Base-by-base conservation (phyloP, 2,888 invertebrate genomes). In the Xiphydria camelus region DNA sequence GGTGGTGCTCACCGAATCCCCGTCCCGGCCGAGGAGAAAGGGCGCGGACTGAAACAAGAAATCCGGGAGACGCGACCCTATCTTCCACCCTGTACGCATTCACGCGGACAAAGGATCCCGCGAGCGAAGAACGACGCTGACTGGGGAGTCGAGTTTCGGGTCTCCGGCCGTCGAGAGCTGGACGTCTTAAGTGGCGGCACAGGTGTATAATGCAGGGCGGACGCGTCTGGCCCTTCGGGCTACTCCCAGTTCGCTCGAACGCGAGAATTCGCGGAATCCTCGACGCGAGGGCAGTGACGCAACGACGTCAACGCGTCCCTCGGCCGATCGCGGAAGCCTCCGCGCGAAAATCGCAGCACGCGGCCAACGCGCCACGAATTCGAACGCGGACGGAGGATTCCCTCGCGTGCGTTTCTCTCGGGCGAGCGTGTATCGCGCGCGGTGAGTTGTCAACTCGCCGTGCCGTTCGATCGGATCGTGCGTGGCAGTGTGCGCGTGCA, bases 111-210 rank as follows among this genome's bases (percentile, higher is more conserved):
- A 20, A 21, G 29, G 21, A 20, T n/a, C 15, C 32, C 36, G 36
- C 12, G 36, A 37, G 12, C 36, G 43, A 9, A 10, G 17, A 31
- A 19, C 22, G 15, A 10, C 20, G 32, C 34, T 22, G 41, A 41
- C 38, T 41, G 37, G 44, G 41, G 41, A 41, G 41, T 41, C 47
- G 41, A 41, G 43, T 46, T 49, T 37, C 32, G 29, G 43, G 38
- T 33, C 34, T 45, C 38, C 50, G n/a, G n/a, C n/a, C n/a, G n/a
- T n/a, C n/a, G n/a, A n/a, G n/a, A n/a, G n/a, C n/a, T n/a, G n/a
- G n/a, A n/a, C n/a, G n/a, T n/a, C n/a, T n/a, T 68, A 65, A 68
- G 61, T 65, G 68, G 68, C 68, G 62, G 67, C 58, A 61, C 55
- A 62, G 61, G 59, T 59, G 57, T 62, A 61, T 62, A 64, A 67